Evolutionary conservation across 2,888 invertebrate genomes (phyloP), one percentile per base, ranked within the genome.

Genomic region (Netelia inedita): DNA sequence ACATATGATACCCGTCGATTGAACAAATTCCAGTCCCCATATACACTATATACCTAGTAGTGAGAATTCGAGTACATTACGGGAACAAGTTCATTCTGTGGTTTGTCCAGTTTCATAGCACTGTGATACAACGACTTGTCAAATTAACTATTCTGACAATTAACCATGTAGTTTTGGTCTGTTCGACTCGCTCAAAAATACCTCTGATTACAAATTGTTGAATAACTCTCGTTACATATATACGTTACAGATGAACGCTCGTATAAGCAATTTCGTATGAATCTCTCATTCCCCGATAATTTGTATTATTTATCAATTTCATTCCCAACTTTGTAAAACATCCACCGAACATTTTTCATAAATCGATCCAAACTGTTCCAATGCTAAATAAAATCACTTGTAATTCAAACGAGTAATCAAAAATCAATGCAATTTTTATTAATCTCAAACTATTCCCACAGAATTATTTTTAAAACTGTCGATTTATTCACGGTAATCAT

Each of bases 61-160:
- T 46, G 14, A 28, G 28, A 57, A 16, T 57, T n/a, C 57, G 21
- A 57, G 57, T 57, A 19, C 19, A 57, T 74, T 23, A 74, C 63
- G 83, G 86, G 73, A 78, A 79, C 53, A 65, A 16, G 16, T 57
- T 19, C 16, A 14, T 46, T 46, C 55, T 57, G 50, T 69, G 55
- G 55, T 69, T 16, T 69, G 16, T 8, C 53, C 10, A 19, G 11
- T 57, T 28, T 35, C 19, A 11, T 23, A 19, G 11, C 55, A 75
- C 28, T 79, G 81, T 68, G 79, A 9, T 28, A 43, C 57, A 19
- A 23, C 28, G 55, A 28, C 63, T 53, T 66, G 57, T 74, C 57
- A 79, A 72, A 86, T 88, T 87, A 87, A 88, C 89, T 88, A 85
- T 89, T 88, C 78, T 66, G 63, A 71, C 85, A 78, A 89, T 88